Evolutionary conservation across 2,113 vertebrate species (phyloP), one percentile per base, ranked within the genome.

Genomic region (Phylloscopus trochilus): DNA sequence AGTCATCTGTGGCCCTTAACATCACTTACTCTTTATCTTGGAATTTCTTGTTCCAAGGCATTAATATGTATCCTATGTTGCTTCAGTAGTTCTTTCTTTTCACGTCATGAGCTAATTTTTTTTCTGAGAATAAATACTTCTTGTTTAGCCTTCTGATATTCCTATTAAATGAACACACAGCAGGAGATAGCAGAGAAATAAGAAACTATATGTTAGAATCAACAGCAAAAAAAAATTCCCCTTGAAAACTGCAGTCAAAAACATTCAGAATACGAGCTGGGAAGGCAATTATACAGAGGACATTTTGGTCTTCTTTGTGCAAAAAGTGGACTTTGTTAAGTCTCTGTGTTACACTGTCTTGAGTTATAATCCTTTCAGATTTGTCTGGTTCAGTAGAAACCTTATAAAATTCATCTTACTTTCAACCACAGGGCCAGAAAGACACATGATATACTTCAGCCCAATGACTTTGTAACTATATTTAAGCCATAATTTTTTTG

Each of bases 91-190:
- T 91, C 70, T 21, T 93, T 78, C 30, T 92, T 95, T 55, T 93
- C 64, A 21, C 63, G 20, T 31, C 58, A 82, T 4, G 27, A 72
- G 56, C 90, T 92, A 44, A 68, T 9, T 43, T 74, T 88, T 97
- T 81, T 67, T 77, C 44, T 76, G 70, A 62, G 83, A 69, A 64
- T 43, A 92, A 84, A 73, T 74, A 67, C 15, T 68, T 95, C 66
- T 86, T 89, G 37, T 76, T 96, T 95, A 74, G 79, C 23, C 7
- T 88, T 94, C 33, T 95, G 60, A 59, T 76, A 78, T 37, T 93
- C 49, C 56, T 81, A 19, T 56, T 90, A 95, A 80, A 82, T 73
- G 39, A 84, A 92, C 15, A 52, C 2, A 1, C 47, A 87, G 15
- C 14, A 63, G 39, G 20, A 60, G 5, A 68, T 1, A 66, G 10